These are phyloP conservation scores for Nothocercus julius DNA, from an alignment of 2,113 vertebrate genomes.

Conservation along the genomic window DNA sequence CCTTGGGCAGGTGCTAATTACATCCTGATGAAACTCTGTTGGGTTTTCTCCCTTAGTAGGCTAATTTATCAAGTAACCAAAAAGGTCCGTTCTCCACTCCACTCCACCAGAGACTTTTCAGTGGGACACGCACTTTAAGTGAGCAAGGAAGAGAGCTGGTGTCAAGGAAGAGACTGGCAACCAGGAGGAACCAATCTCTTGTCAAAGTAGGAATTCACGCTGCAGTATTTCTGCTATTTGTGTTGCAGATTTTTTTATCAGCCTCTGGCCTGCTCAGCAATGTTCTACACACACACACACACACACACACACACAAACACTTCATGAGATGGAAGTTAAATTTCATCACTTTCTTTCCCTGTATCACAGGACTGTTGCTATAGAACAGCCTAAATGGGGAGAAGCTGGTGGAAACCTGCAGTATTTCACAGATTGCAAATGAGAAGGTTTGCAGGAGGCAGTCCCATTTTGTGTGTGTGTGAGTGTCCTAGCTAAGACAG, in stretches of 20 bases:
- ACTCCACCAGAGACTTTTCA: not conserved
- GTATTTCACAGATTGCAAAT: not conserved
- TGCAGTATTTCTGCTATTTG: not conserved
- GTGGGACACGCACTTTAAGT: not conserved
- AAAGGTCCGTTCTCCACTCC: not conserved
- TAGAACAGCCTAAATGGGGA: not conserved
- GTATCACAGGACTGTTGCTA: not conserved
- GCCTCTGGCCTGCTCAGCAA: not conserved
- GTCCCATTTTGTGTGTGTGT: not conserved
- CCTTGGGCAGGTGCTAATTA: not conserved
- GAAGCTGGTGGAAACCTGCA: not conserved
- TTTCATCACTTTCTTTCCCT: not conserved
- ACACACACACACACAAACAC: not conserved
- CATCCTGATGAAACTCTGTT: not conserved
- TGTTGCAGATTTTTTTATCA: not conserved
- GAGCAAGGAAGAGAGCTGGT: not conserved
- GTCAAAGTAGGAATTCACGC: not conserved
- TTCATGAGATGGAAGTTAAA: not conserved
- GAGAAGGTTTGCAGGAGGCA: not conserved
- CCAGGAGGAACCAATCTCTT: fast-evolving
- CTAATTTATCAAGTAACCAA: not conserved
- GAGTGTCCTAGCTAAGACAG: not conserved
- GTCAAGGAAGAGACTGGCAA: not conserved
- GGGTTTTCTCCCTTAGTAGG: not conserved
- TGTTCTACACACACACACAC: not conserved